These are phyloP conservation scores for Metalampra italica DNA, from an alignment of 2,888 invertebrate genomes.

Conservation along the genomic window DNA sequence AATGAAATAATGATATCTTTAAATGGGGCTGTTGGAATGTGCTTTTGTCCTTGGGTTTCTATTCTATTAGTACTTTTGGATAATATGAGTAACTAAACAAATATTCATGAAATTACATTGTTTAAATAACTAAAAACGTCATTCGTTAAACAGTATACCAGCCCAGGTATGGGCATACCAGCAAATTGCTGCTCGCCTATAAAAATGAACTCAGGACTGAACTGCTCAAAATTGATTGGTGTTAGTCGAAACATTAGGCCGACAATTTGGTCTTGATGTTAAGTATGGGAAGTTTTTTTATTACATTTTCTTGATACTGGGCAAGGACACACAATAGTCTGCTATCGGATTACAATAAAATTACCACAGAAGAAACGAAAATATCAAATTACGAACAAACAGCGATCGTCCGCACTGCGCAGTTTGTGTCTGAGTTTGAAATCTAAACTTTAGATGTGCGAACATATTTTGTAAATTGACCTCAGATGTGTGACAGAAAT, in stretches of 20 bases:
- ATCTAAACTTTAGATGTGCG: slow-evolving; percentile 1
- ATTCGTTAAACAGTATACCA: no score
- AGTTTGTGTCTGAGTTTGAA: not conserved
- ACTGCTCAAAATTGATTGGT: no score
- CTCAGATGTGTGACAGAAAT: not conserved
- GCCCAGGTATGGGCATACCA: no score
- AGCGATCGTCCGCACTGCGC: not conserved
- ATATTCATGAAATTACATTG: no score
- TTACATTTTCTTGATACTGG: not conserved
- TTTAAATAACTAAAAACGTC: no score
- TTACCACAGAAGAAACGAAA: not conserved
- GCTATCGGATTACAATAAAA: not conserved
- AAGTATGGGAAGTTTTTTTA: no score
- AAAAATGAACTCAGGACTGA: no score
- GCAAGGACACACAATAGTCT: not conserved
- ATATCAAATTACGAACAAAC: slow-evolving; percentile 10
- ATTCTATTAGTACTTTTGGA: no score
- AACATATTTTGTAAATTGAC: slow-evolving; percentile 16
- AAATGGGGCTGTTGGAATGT: not conserved
- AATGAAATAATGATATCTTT: not conserved
- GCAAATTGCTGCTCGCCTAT: no score
- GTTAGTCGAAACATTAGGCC: no score
- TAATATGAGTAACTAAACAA: no score
- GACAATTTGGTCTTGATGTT: no score
- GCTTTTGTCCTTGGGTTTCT: not conserved